Evolutionary conservation across 1,140 invertebrate species (phyloP), one percentile per base, ranked within the genome.

Genomic region (Pseudomyrmex dendroicus): DNA sequence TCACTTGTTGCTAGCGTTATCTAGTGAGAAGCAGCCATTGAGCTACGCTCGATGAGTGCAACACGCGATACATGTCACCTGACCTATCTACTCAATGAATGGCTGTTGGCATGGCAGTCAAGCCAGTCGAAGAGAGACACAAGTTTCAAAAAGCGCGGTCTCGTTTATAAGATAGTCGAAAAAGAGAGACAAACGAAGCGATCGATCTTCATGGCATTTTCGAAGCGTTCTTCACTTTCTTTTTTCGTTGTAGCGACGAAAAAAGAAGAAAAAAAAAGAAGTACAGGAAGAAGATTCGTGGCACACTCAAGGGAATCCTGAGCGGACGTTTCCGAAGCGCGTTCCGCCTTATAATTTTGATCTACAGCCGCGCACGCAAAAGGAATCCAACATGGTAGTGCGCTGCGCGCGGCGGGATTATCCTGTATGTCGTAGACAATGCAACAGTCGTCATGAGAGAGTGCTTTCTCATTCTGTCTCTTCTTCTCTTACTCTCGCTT

Each of bases 321-420:
- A 62, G 52, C 80, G 86, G 70, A 83, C 63, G 72, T 88, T 88
- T 82, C 70, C 68, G 84, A 85, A 73, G 70, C 74, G 52, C 83
- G 89, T 89, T 91, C 78, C 84, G 87, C 90, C 86, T 92, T 92
- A 91, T 92, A 92, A 92, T 91, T 92, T 92, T 91, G 89, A 91
- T 92, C 84, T 89, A 90, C 85, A 86, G 86, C 84, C 82, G 50
- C 50, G 50, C 50, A 13, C 50, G 50, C 85, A 70, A 86, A 89
- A 90, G 85, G 89, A 91, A 92, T 93, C 89, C 91, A 93, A 91
- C 66, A 93, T 92, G 92, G 92, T 91, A 35, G 35, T 72, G 82
- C 64, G 78, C 74, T 63, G 83, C 48, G 66, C 35, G 7, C 52
- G 66, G 73, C 73, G 61, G 72, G 86, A 20, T 73, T 67, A 70